Base-by-base conservation (phyloP, 2,797 vertebrate genomes). In the Diplodus sargus region DNA sequence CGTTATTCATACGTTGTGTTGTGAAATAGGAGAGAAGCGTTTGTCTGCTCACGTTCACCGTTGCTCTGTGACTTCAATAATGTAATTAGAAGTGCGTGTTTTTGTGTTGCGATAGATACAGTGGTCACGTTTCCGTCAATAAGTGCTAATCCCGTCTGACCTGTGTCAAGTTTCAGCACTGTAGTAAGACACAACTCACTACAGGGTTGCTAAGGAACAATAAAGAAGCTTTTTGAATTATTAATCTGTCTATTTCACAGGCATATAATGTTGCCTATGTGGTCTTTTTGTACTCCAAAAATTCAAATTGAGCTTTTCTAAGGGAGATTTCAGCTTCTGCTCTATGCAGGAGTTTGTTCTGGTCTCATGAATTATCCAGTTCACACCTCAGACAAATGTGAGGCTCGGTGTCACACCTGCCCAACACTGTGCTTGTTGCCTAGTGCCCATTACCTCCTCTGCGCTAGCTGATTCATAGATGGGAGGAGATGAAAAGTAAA, bases 311-410 rank as follows among this genome's bases (percentile, higher is more conserved):
- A 20, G 1, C 12, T 17, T 28, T 69, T 34, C 6, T 4, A 6
- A 16, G 25, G 18, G 4, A 20, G 12, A 23, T 12, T 74, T 63
- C 54, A 14, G 53, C 34, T 54, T 79, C 1, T 25, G 16, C 11
- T 56, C 47, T n/a, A 22, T 51, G 13, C 34, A 20, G 15, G 17
- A 63, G 61, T 67, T 71, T 63, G 61, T 59, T 80, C 54, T 30
- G 61, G 56, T 15, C 63, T 86, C 34, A 83, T 90, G 48, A 91
- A 90, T 88, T 79, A 89, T 88, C 68, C 56, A 65, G 62, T 60
- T 84, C 69, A 80, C 82, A 90, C 76, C 66, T 77, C 25, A 7
- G 53, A 65, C 62, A 47, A 54, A 78, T 42, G 59, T 43, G 70
- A 43, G 48, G 65, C 69, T 84, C 51, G 0, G 63, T 75, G 76